These are phyloP conservation scores for Rhinichthys osculus DNA, from an alignment of 2,797 vertebrate genomes.

Conservation along the genomic window DNA sequence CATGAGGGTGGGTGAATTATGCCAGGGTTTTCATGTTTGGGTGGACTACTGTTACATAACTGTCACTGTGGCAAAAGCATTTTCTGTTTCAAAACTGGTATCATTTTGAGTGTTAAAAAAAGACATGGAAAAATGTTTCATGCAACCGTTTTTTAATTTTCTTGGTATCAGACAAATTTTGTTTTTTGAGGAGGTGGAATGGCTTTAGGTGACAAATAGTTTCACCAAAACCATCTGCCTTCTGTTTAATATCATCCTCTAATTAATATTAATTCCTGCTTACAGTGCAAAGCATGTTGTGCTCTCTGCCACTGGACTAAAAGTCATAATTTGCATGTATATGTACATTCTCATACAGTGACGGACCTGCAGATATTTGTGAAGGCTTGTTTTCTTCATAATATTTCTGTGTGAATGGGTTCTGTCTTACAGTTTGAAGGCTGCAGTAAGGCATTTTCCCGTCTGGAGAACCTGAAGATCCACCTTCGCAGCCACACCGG, in stretches of 20 bases:
- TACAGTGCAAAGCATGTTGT: neutral
- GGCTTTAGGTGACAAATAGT: neutral
- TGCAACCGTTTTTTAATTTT: neutral
- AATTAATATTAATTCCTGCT: neutral
- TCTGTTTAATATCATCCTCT: neutral
- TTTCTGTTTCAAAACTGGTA: conserved; percentile 8
- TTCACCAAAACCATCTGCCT: neutral
- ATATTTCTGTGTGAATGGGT: conserved; percentile 3
- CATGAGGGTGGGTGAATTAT: neutral
- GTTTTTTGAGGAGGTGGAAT: neutral
- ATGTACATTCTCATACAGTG: neutral
- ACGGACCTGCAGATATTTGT: neutral
- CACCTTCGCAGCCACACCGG: conserved; percentile 79
- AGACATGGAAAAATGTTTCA: neutral
- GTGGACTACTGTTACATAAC: neutral
- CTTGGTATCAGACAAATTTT: conserved; percentile 5
- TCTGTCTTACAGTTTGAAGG: conserved; percentile 73
- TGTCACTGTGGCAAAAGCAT: neutral
- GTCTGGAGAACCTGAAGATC: conserved; percentile 81
- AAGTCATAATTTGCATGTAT: neutral
- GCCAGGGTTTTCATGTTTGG: neutral
- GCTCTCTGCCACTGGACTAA: neutral
- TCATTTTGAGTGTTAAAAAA: conserved; percentile 14
- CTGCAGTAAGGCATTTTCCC: conserved; percentile 78
- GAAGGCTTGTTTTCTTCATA: neutral